Percentiles rank a stretch among this genome's conserved stretches.
phyloP scores from a whole-genome alignment of 1,140 invertebrate genomes.

The Zaprionus davidi region DNA sequence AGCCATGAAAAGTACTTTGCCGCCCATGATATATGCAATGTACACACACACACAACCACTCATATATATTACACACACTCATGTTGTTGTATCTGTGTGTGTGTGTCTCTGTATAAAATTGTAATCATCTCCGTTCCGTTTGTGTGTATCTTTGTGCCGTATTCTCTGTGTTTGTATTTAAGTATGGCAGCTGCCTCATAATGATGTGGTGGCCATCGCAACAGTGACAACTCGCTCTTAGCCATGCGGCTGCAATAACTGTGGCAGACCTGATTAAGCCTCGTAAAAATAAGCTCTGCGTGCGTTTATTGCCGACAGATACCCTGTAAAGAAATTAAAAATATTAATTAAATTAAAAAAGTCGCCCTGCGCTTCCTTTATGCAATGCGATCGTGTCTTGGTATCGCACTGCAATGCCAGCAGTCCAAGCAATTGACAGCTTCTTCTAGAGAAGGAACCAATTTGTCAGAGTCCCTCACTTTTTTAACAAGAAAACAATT shows the following conservation, averaged over 20 bases:
- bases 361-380: too few species aligned
- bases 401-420: too few species aligned
- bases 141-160: conserved; percentile 20
- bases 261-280: conserved; percentile 48
- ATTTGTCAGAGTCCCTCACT: too few species aligned
- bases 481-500: too few species aligned
- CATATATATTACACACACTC: background rate
- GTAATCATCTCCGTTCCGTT: conserved; percentile 3
- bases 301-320: background rate
- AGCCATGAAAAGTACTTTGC: conserved; percentile 39
- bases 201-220: conserved; percentile 52
- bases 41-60: conserved; percentile 11
- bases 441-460: too few species aligned
- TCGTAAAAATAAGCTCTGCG: background rate
- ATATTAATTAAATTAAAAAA: too few species aligned
- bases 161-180: conserved; percentile 40
- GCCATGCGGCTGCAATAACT: conserved; percentile 46
- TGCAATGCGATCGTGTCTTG: too few species aligned
- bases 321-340: background rate
- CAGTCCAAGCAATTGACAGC: too few species aligned
- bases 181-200: conserved; percentile 53
- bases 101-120: conserved; percentile 10
- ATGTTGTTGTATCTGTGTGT: background rate
- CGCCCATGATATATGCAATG: conserved; percentile 15
- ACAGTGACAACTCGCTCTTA: conserved; percentile 33